These are phyloP conservation scores for Anagrus nilaparvatae DNA, from an alignment of 1,140 invertebrate species.

Conservation along the genomic window DNA sequence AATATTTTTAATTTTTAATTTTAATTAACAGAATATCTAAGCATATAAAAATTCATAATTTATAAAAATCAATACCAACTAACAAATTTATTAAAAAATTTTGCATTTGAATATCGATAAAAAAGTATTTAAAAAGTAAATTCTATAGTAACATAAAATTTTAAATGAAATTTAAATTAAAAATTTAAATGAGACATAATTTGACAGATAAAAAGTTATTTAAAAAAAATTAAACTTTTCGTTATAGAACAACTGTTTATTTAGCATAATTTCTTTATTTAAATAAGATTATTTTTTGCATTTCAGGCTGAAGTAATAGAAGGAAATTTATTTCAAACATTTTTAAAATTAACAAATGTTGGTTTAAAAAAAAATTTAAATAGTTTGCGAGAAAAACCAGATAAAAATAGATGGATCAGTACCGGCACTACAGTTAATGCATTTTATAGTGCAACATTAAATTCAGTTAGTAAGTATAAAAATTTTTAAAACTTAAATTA, in stretches of 20 bases:
- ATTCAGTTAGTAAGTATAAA: constrained; percentile 68
- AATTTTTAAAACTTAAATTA: too few species aligned
- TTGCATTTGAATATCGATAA: too few species aligned
- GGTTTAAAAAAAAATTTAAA: constrained; percentile 50
- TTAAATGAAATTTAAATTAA: neutral
- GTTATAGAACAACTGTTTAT: too few species aligned
- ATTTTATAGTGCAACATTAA: constrained; percentile 69
- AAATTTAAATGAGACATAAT: constrained; percentile 2
- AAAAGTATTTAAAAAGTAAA: neutral
- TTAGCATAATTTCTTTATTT: too few species aligned
- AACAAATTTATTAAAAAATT: too few species aligned
- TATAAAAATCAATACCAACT: too few species aligned
- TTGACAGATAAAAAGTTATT: too few species aligned
- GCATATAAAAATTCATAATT: too few species aligned
- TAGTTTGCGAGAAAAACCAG: constrained; percentile 49
- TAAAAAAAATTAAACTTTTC: too few species aligned
- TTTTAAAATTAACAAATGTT: constrained; percentile 47
- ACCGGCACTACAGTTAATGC: constrained; percentile 64
- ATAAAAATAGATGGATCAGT: constrained; percentile 59
- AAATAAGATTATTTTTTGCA: too few species aligned
- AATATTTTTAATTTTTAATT: too few species aligned
- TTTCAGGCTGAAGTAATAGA: constrained; percentile 49
- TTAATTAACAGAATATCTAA: too few species aligned
- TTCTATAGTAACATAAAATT: neutral
- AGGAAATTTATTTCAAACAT: constrained; percentile 50